Conservation (phyloP, 1,140 invertebrate genomes). For the Drosophila setifemur region DNA sequence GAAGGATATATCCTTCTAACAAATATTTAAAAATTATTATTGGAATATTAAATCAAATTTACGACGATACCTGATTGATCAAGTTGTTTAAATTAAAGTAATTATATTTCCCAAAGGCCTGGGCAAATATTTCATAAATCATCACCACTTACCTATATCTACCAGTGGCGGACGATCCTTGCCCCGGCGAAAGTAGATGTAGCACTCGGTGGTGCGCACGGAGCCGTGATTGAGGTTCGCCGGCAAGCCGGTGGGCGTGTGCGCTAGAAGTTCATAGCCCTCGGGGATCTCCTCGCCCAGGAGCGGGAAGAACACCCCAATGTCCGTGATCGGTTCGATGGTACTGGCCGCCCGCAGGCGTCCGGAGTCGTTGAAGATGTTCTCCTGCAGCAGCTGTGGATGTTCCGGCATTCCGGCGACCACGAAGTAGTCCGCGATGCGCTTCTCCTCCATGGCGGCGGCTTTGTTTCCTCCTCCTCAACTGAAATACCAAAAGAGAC, state of each 20-base stretch:
- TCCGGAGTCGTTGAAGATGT: conserved; percentile 90
- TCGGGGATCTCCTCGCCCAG: conserved; percentile 92
- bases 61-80: too few species aligned
- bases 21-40: too few species aligned
- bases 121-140: too few species aligned
- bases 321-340: conserved; percentile 95
- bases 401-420: conserved; percentile 95
- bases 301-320: conserved; percentile 94
- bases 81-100: too few species aligned
- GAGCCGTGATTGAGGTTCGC: conserved; percentile 99
- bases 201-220: conserved; percentile 95
- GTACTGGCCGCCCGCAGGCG: conserved; percentile 88
- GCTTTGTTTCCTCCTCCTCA: background rate
- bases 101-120: too few species aligned
- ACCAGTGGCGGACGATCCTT: conserved; percentile 97
- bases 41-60: too few species aligned
- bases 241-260: conserved; percentile 92
- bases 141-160: conserved; percentile 92
- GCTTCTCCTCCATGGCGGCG: conserved; percentile 88
- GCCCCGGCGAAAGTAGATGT: conserved; percentile 95
- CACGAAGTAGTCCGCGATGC: conserved; percentile 97
- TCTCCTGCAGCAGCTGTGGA: conserved; percentile 91
- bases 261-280: conserved; percentile 91
- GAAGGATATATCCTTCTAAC: too few species aligned
- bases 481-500: conserved; percentile 5